Evolutionary conservation across 1,140 invertebrate species (phyloP).

Genomic region (Drosophila suzukii): DNA sequence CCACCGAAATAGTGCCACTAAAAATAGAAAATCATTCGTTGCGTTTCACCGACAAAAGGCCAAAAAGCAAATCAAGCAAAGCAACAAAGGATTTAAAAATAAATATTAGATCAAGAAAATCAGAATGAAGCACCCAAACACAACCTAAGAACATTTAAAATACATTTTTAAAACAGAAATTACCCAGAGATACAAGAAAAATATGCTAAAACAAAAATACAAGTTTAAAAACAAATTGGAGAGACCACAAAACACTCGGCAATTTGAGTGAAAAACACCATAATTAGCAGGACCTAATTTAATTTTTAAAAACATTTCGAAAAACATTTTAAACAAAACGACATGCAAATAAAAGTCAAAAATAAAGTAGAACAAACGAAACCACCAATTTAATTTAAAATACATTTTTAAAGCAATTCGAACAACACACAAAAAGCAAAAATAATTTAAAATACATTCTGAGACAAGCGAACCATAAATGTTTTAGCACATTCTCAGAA

Average conservation of each 20-base stretch:
- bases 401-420: slow-evolving; percentile 31
- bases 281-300: background rate
- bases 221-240: slow-evolving; percentile 3
- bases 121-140: background rate
- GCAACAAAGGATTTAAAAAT: slow-evolving; percentile 16
- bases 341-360: slow-evolving; percentile 2
- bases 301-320: background rate
- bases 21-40: slow-evolving; percentile 49
- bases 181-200: background rate
- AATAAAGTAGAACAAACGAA: slow-evolving; percentile 9
- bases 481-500: slow-evolving; percentile 44
- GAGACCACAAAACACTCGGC: background rate
- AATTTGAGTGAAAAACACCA: background rate
- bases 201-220: background rate
- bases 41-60: slow-evolving; percentile 37
- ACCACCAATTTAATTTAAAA: slow-evolving; percentile 25
- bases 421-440: background rate
- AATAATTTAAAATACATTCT: slow-evolving; percentile 21
- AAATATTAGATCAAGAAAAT: slow-evolving; percentile 9
- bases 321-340: background rate
- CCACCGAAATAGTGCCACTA: slow-evolving; percentile 54
- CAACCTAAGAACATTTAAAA: slow-evolving; percentile 5
- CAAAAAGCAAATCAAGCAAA: slow-evolving; percentile 33
- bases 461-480: slow-evolving; percentile 28
- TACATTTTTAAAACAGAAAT: background rate